Conservation (phyloP, 2,888 invertebrate genomes). For the Agapostemon virescens region DNA sequence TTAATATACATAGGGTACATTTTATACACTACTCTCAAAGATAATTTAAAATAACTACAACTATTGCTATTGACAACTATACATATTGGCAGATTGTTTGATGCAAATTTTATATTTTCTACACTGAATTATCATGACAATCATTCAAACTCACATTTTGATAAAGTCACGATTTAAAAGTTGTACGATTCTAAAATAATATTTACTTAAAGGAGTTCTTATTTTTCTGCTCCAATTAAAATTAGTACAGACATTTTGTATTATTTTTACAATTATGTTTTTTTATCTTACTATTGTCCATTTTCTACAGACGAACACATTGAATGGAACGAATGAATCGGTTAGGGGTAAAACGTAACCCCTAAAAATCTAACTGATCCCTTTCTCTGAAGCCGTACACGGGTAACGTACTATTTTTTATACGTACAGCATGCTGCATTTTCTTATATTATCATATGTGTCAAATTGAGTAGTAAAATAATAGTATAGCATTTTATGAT, state of each 20-base stretch:
- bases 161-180: too few relatives aligned
- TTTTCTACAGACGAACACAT: too few relatives aligned
- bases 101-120: too few relatives aligned
- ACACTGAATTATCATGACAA: too few relatives aligned
- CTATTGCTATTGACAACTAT: background rate
- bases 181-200: too few relatives aligned
- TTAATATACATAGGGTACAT: background rate
- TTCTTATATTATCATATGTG: conserved; percentile 18
- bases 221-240: background rate
- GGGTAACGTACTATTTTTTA: conserved; percentile 54
- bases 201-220: too few relatives aligned
- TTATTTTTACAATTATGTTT: background rate
- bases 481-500: background rate
- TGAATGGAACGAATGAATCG: conserved; percentile 51
- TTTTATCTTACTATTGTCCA: background rate
- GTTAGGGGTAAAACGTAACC: conserved; percentile 53
- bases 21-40: background rate
- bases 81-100: background rate
- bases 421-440: conserved; percentile 32
- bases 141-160: too few relatives aligned
- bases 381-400: background rate
- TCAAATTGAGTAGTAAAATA: background rate
- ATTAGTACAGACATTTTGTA: background rate
- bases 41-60: background rate
- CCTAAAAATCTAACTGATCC: conserved; percentile 51